Conservation (phyloP, 2,888 invertebrate species). For the Crioceris asparagi region DNA sequence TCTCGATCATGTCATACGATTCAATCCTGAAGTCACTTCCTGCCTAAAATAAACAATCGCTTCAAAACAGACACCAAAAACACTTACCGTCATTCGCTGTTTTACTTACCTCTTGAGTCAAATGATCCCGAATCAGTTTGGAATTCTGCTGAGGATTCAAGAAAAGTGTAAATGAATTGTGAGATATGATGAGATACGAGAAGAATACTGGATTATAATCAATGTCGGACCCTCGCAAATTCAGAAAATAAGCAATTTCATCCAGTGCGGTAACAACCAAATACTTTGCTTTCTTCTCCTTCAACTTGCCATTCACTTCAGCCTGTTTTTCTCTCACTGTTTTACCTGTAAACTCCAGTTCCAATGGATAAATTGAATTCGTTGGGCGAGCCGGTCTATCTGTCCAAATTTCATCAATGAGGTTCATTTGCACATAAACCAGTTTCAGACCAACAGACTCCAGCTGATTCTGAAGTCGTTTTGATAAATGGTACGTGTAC, state of each 20-base stretch:
- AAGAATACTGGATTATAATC: conserved; percentile 80
- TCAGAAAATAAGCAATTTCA: conserved; percentile 80
- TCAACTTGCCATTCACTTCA: conserved; percentile 53
- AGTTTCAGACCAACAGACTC: conserved; percentile 52
- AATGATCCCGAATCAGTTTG: conserved; percentile 44
- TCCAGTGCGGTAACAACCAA: conserved; percentile 70
- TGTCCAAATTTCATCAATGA: conserved; percentile 66
- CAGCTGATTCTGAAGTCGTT: conserved; percentile 46
- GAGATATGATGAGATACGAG: conserved; percentile 54
- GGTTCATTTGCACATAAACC: conserved; percentile 52
- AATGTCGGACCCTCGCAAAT: conserved; percentile 82
- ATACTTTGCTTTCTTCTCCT: conserved; percentile 50
- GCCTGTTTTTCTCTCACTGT: conserved; percentile 53
- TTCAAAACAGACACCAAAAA: too few species aligned
- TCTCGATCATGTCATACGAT: conserved; percentile 46
- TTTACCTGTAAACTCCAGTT: conserved; percentile 52
- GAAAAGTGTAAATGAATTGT: conserved; percentile 52
- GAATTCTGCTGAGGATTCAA: conserved; percentile 49
- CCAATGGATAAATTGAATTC: conserved; percentile 46
- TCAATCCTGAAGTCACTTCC: conserved; percentile 37
- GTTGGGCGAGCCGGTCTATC: conserved; percentile 45
- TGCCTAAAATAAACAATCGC: too few species aligned
- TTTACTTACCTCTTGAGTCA: conserved; percentile 50
- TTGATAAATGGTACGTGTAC: conserved; percentile 56
- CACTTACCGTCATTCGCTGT: too few species aligned